Conservation (phyloP, 2,888 invertebrate genomes). For the Dioctria rufipes region DNA sequence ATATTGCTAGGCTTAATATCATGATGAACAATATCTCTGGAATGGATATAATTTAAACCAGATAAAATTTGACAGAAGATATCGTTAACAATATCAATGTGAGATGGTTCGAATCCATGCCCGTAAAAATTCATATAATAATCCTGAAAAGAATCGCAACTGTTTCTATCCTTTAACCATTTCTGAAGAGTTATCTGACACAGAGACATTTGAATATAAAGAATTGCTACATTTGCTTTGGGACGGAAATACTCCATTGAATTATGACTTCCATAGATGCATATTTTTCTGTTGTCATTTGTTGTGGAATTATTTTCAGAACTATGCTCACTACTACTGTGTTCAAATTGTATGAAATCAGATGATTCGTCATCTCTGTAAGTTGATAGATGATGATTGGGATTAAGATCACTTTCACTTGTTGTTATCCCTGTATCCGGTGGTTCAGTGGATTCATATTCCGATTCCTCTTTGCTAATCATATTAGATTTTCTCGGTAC, state of each 20-base stretch:
- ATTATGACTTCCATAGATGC: conserved; percentile 55
- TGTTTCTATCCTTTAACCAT: conserved; percentile 81
- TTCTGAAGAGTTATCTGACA: conserved; percentile 83
- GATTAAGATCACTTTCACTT: neutral
- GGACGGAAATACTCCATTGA: conserved; percentile 64
- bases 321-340: neutral
- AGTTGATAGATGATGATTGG: conserved; percentile 57
- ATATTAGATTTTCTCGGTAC: conserved; percentile 66
- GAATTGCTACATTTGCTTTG: conserved; percentile 77
- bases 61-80: conserved; percentile 81
- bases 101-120: conserved; percentile 60
- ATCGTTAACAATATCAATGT: conserved; percentile 73
- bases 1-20: conserved; percentile 87
- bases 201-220: conserved; percentile 88
- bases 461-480: neutral
- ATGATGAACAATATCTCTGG: conserved; percentile 83
- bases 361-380: conserved; percentile 66
- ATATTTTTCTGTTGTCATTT: conserved; percentile 46
- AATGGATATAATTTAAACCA: conserved; percentile 86
- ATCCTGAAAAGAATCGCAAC: conserved; percentile 56
- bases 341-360: conserved; percentile 59
- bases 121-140: conserved; percentile 55
- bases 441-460: conserved; percentile 23
- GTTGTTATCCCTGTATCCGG: neutral
- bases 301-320: neutral